These are phyloP conservation scores for Erynnis tages DNA, from an alignment of 2,888 invertebrate genomes.

Conservation along the genomic window DNA sequence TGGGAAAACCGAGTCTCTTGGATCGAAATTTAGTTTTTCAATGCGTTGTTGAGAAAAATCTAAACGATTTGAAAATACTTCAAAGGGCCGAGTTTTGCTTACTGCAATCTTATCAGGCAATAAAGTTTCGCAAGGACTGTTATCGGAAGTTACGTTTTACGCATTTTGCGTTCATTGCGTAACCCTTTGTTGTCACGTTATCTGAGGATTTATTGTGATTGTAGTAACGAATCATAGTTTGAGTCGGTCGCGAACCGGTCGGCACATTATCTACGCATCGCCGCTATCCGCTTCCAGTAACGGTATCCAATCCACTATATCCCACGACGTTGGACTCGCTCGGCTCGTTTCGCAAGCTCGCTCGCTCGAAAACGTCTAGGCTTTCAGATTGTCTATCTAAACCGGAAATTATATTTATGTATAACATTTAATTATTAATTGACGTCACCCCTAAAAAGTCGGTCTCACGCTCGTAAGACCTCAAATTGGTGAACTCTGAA, in stretches of 20 bases:
- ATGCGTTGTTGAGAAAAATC: too few relatives aligned
- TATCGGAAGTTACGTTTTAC: constrained; percentile 20
- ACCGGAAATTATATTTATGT: constrained; percentile 20
- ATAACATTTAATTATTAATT: constrained; percentile 12
- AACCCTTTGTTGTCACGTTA: constrained; percentile 25
- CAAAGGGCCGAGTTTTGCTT: too few relatives aligned
- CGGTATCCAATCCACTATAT: constrained; percentile 55
- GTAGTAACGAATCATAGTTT: constrained; percentile 11
- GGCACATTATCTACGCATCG: constrained; percentile 62
- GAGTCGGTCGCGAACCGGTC: constrained; percentile 51
- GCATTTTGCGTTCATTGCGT: constrained; percentile 12
- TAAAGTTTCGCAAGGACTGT: constrained; percentile 1
- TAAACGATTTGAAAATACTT: too few relatives aligned
- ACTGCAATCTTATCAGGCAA: neutral
- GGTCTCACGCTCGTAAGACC: neutral
- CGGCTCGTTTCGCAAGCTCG: constrained; percentile 17
- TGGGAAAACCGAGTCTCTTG: constrained; percentile 37
- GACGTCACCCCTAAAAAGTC: constrained; percentile 10
- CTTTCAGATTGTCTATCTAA: constrained; percentile 1
- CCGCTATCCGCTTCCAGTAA: constrained; percentile 61
- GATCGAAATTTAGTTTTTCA: too few relatives aligned
- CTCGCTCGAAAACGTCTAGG: constrained; percentile 10
- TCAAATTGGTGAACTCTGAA: constrained; percentile 6
- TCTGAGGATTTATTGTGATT: constrained; percentile 21
- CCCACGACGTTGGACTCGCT: constrained; percentile 14